Conservation (phyloP, 2,797 vertebrate genomes). For the Clarias fuscus region DNA sequence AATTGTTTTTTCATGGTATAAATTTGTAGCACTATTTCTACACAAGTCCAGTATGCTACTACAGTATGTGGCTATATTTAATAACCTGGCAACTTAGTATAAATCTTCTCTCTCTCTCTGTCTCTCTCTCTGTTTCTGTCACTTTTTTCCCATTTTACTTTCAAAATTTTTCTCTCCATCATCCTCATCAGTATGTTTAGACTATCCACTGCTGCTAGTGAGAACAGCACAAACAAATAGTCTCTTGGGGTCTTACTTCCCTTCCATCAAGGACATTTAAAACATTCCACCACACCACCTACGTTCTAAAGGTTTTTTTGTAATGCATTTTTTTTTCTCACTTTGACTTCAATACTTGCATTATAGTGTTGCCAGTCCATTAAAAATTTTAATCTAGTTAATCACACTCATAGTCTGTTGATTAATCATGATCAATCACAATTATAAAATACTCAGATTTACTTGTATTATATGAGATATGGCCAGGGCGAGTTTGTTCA, state of each 20-base stretch:
- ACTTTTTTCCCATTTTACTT: too few species aligned
- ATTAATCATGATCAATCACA: too few species aligned
- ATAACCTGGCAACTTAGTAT: conserved; percentile 10
- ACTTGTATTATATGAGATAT: too few species aligned
- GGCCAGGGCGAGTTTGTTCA: too few species aligned
- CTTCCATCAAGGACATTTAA: background rate
- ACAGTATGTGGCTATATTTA: background rate
- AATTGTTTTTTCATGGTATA: background rate
- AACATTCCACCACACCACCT: background rate
- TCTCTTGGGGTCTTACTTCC: background rate
- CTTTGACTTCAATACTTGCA: background rate
- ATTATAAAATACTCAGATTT: too few species aligned
- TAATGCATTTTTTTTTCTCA: background rate
- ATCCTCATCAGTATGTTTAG: background rate
- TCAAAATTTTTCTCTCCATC: background rate
- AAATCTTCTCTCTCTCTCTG: background rate
- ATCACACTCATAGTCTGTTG: too few species aligned
- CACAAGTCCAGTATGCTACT: background rate
- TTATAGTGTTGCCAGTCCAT: too few species aligned
- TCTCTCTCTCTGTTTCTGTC: background rate
- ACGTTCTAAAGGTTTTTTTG: background rate
- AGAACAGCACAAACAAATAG: background rate
- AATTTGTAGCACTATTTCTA: background rate
- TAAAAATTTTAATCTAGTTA: too few species aligned
- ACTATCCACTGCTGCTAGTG: background rate